Percentiles rank a stretch among this genome's conserved stretches.
Evolutionary conservation across 2,113 vertebrate species (phyloP).

Genomic region (Vidua chalybeata): DNA sequence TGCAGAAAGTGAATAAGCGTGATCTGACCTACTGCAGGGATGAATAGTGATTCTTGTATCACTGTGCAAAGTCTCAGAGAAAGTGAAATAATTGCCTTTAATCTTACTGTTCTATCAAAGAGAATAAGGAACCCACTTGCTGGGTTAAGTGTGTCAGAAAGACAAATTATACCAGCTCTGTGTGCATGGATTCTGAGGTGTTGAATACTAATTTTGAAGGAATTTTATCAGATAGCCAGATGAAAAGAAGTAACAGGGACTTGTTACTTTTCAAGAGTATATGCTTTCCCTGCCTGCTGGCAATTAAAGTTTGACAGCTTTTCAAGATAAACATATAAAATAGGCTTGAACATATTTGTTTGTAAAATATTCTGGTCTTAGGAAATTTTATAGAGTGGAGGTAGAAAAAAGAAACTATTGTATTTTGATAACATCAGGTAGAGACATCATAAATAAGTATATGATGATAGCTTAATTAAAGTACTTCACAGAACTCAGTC

Average conservation of each 20-base stretch:
- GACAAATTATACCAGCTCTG: constrained; percentile 21
- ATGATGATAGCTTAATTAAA: constrained; percentile 34
- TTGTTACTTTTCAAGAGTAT: constrained; percentile 52
- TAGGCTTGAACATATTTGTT: background rate
- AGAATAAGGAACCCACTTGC: background rate
- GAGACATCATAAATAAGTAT: background rate
- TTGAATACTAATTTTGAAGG: constrained; percentile 57
- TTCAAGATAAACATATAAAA: background rate
- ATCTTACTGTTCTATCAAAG: constrained; percentile 25
- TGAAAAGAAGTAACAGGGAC: constrained; percentile 53
- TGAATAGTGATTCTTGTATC: background rate
- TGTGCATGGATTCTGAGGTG: background rate
- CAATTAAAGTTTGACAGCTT: background rate
- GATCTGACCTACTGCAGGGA: background rate
- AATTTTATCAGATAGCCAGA: constrained; percentile 47
- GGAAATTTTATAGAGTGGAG: background rate
- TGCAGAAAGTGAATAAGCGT: rapidly evolving
- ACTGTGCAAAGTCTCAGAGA: background rate
- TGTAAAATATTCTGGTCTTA: background rate
- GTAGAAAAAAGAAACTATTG: background rate
- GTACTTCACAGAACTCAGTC: background rate
- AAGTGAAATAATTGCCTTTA: constrained; percentile 41
- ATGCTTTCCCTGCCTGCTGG: background rate
- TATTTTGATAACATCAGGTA: background rate
- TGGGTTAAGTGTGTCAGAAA: constrained; percentile 46